phyloP scores from a whole-genome alignment of 2,113 vertebrate genomes.

The Lontra canadensis region DNA sequence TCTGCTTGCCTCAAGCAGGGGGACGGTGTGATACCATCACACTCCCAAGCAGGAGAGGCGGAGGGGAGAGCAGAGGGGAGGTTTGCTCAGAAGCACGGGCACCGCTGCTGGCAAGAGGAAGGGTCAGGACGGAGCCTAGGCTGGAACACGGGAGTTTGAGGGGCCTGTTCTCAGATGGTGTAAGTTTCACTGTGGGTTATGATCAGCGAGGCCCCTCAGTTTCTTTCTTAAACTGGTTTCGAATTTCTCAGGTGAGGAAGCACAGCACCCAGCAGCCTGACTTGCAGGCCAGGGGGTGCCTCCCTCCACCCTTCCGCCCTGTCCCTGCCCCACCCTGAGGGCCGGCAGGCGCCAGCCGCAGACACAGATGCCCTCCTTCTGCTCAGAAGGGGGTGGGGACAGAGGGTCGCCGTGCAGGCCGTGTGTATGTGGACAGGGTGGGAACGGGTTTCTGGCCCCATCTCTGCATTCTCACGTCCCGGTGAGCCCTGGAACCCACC shows the following conservation, averaged over 20 bases:
- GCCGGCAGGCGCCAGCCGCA: no score
- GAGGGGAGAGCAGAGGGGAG: neutral
- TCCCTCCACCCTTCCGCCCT: neutral
- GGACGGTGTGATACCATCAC: neutral
- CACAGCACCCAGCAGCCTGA: neutral
- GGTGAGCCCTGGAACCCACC: fast-evolving
- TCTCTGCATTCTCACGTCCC: neutral
- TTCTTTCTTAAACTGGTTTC: neutral
- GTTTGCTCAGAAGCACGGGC: neutral
- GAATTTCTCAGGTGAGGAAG: neutral
- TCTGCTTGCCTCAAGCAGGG: neutral
- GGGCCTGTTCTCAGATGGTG: neutral
- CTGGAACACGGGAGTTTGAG: neutral
- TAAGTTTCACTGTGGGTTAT: neutral
- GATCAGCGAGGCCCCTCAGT: neutral
- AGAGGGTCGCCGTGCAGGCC: neutral
- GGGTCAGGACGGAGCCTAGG: neutral
- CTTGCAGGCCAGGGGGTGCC: neutral
- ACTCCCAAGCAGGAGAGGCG: neutral
- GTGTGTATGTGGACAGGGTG: neutral
- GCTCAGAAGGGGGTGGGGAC: neutral
- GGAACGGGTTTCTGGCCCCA: neutral
- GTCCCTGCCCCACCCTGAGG: neutral
- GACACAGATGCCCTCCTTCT: fast-evolving
- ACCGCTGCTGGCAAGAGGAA: fast-evolving